Evolutionary conservation across 1,140 invertebrate genomes (phyloP).

Genomic region (Conus ventricosus): DNA sequence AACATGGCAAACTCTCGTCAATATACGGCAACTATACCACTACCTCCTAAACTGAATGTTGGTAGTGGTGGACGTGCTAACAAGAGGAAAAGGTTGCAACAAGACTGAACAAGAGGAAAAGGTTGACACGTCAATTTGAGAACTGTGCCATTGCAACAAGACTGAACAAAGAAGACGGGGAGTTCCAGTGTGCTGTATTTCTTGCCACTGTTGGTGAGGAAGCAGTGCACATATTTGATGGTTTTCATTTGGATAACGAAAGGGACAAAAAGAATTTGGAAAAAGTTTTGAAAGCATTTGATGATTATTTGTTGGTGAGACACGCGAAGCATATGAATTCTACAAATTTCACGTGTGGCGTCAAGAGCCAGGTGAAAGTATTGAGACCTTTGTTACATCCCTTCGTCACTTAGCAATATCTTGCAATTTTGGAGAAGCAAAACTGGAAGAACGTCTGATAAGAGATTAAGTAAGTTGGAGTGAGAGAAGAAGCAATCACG

Average conservation of each 20-base stretch:
- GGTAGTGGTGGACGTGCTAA: background rate
- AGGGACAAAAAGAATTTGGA: background rate
- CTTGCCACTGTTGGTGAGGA: background rate
- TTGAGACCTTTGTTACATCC: background rate
- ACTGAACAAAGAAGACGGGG: background rate
- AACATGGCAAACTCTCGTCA: no score
- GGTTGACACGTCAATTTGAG: background rate
- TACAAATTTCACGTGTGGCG: background rate
- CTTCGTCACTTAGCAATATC: background rate
- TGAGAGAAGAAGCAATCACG: no score
- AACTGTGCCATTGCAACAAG: background rate
- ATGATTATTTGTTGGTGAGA: background rate
- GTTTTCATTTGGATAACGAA: background rate
- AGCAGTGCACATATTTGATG: no score
- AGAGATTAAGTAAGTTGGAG: background rate
- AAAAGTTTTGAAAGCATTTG: background rate
- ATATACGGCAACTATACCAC: no score
- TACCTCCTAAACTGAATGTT: no score
- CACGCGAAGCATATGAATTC: background rate
- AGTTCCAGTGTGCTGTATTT: background rate
- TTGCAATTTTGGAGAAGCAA: background rate
- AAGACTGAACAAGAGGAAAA: background rate
- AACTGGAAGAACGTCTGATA: background rate
- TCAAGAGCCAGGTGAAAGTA: background rate
- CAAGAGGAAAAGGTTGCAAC: background rate